Base-by-base conservation (phyloP, 2,888 invertebrate genomes). In the Coelopa pilipes region DNA sequence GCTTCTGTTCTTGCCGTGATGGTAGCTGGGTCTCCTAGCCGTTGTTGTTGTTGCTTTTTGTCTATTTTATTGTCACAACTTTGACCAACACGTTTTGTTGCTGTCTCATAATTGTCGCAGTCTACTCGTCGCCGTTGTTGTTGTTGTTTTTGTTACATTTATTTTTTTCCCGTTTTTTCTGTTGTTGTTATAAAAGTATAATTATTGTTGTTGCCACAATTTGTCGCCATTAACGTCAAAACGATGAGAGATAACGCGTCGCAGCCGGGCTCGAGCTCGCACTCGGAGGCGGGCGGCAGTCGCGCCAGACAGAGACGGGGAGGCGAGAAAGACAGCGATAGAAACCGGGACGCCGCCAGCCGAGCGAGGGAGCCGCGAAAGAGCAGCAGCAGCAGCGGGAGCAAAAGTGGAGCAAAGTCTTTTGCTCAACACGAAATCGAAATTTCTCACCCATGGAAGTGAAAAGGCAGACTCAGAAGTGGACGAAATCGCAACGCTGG, bases 181-280 rank as follows among this genome's bases (percentile, higher is more conserved):
- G 50, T 49, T 60, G 19, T 24, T 60, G 34, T 34, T 34, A 34
- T 12, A 13, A 12, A n/a, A 4, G 10, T 66, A 49, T 46, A 13
- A 19, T 21, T 49, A 17, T 19, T 60, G 60, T 49, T 70, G 55
- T 70, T 69, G 67, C 62, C 46, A 71, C 71, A 73, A 74, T 74
- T 73, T 73, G 82, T 83, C 82, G 82, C 73, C 73, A 75, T 83
- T 82, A 82, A 83, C 79, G 76, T 74, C 76, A 73, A 76, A 74
- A 77, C 74, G 62, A 76, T 72, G 66, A 73, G 63, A 75, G 75
- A 76, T 77, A 74, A 65, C 71, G 68, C 73, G 70, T 59, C 69
- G 67, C 69, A 69, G 47, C 46, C 34, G 34, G 34, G 34, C 34
- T 34, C 34, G 7, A 34, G 7, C 34, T 34, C 7, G 34, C n/a